These are phyloP conservation scores for Phymastichus coffea DNA, from an alignment of 1,140 invertebrate genomes.

Conservation along the genomic window DNA sequence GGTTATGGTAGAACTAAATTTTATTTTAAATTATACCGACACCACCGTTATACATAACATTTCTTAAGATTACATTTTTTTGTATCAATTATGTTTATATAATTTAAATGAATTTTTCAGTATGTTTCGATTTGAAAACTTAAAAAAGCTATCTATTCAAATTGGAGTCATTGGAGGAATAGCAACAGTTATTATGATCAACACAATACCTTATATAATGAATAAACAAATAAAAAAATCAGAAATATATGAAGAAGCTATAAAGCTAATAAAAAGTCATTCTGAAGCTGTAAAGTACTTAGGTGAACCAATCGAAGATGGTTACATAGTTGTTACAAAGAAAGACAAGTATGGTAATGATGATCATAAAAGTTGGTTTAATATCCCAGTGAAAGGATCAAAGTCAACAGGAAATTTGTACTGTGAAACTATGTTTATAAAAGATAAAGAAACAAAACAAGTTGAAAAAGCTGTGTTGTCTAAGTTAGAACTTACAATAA, in stretches of 20 bases:
- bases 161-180: slow-evolving; percentile 5
- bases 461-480: slow-evolving; percentile 20
- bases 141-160: neutral
- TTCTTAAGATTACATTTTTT: neutral
- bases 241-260: slow-evolving; percentile 28
- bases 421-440: slow-evolving; percentile 22
- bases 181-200: neutral
- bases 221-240: neutral
- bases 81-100: neutral
- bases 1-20: too few relatives aligned
- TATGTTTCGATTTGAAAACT: neutral
- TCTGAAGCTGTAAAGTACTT: slow-evolving; percentile 31
- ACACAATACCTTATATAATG: slow-evolving; percentile 9
- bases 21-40: too few relatives aligned
- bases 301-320: slow-evolving; percentile 36
- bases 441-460: neutral
- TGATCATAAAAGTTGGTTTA: slow-evolving; percentile 26
- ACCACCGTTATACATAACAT: too few relatives aligned
- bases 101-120: slow-evolving; percentile 14
- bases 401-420: slow-evolving; percentile 32
- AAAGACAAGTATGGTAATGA: slow-evolving; percentile 18
- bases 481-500: slow-evolving; percentile 33
- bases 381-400: slow-evolving; percentile 32
- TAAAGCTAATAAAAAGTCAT: slow-evolving; percentile 29
- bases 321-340: slow-evolving; percentile 17